Evolutionary conservation across 2,113 vertebrate genomes (phyloP).

Genomic region (Steatornis caripensis): DNA sequence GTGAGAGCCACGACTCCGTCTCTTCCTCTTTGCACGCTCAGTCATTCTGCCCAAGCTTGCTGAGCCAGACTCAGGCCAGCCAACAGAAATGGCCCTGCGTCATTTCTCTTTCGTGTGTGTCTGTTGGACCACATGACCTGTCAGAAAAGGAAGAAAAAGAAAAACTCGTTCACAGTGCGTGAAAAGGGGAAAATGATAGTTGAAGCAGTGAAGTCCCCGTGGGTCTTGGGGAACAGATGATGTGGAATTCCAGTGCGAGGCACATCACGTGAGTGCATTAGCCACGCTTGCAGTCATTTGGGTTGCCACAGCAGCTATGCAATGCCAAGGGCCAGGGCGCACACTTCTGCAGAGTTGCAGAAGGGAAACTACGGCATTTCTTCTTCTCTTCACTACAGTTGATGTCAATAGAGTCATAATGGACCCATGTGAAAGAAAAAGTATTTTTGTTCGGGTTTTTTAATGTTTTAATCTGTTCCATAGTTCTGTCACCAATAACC

Average conservation of each 20-base stretch:
- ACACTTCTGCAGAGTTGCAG: background rate
- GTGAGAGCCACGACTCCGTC: background rate
- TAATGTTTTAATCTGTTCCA: background rate
- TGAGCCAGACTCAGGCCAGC: background rate
- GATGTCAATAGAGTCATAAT: background rate
- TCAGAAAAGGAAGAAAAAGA: conserved; percentile 19
- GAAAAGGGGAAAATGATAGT: background rate
- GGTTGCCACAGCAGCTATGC: background rate
- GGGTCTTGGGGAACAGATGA: background rate
- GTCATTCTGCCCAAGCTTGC: background rate
- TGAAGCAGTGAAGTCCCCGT: background rate
- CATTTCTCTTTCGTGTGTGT: background rate
- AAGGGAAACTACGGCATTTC: background rate
- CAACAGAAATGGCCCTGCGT: background rate
- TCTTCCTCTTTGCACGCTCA: background rate
- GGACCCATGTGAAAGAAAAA: background rate
- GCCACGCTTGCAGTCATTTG: background rate
- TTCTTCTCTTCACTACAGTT: background rate
- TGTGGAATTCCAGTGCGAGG: background rate
- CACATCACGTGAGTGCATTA: background rate
- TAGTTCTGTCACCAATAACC: background rate
- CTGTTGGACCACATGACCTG: background rate
- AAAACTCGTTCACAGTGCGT: background rate
- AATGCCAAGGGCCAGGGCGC: background rate
- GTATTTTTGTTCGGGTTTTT: background rate